Percentiles rank a stretch among this genome's conserved stretches.
phyloP scores from a whole-genome alignment of 2,797 vertebrate species.

The Sus cebifrons region DNA sequence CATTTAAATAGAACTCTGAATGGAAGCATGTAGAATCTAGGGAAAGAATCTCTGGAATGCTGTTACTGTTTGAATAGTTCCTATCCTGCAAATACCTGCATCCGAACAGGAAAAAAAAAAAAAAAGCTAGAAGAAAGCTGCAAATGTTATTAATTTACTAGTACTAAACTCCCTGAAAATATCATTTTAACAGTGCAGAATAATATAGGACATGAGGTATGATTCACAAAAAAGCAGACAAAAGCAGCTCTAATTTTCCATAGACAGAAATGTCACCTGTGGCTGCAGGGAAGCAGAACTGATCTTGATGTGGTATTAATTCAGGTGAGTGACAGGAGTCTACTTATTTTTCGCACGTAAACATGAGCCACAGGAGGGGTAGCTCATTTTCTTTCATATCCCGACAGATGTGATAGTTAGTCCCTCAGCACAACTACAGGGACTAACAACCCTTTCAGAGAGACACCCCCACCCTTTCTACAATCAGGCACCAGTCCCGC shows the following conservation, averaged over 20 bases:
- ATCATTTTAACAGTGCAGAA: slow-evolving; percentile 54
- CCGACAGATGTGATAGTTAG: not conserved
- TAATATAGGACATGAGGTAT: not conserved
- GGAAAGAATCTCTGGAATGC: slow-evolving; percentile 85
- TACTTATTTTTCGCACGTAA: slow-evolving; percentile 61
- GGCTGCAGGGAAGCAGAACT: not conserved
- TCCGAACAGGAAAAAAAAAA: not conserved
- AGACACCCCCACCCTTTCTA: not conserved
- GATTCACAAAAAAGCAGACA: not conserved
- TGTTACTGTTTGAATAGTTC: slow-evolving; percentile 80
- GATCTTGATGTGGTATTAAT: slow-evolving; percentile 3
- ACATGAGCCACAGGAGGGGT: not conserved
- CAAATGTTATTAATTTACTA: slow-evolving; percentile 52
- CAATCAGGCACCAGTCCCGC: slow-evolving; percentile 42
- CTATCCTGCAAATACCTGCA: slow-evolving; percentile 83
- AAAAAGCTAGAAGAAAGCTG: not conserved
- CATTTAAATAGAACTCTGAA: slow-evolving; percentile 72
- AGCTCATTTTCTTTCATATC: slow-evolving; percentile 45
- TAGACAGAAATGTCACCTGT: not conserved
- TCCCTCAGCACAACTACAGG: slow-evolving; percentile 1
- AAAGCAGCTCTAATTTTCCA: slow-evolving; percentile 20
- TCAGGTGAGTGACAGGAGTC: slow-evolving; percentile 39
- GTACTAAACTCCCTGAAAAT: not conserved
- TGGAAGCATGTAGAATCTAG: slow-evolving; percentile 72
- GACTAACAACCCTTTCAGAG: not conserved